Conservation (phyloP, 2,888 invertebrate species). For the Chromoteleia sp. region DNA sequence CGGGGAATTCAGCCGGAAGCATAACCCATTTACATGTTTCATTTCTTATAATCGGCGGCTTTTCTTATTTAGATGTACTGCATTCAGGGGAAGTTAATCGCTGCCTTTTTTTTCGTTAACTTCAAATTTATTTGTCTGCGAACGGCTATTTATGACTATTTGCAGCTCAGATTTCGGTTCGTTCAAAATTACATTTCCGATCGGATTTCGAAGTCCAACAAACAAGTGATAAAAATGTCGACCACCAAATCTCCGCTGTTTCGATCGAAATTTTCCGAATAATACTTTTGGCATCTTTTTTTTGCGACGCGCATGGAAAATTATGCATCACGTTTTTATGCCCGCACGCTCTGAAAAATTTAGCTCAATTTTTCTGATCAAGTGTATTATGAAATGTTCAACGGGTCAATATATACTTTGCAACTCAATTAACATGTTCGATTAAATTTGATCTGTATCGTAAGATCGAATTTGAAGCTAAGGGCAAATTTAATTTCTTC, state of each 20-base stretch:
- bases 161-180: constrained; percentile 35
- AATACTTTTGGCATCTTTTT: too few species aligned
- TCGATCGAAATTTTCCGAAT: background rate
- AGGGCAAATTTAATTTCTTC: too few species aligned
- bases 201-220: constrained; percentile 34
- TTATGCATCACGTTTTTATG: background rate
- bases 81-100: background rate
- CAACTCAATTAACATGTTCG: too few species aligned
- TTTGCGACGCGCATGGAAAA: background rate
- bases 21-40: constrained; percentile 72
- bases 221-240: constrained; percentile 63
- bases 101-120: too few species aligned
- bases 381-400: too few species aligned
- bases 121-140: constrained; percentile 45
- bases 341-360: too few species aligned
- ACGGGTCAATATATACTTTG: too few species aligned
- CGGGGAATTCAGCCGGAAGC: constrained; percentile 66
- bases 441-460: too few species aligned
- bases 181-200: constrained; percentile 54
- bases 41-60: constrained; percentile 66
- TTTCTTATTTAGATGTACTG: constrained; percentile 54
- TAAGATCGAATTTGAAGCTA: too few species aligned
- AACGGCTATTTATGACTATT: constrained; percentile 55
- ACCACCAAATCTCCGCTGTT: background rate
- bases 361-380: too few species aligned